These are phyloP conservation scores for Neofelis nebulosa DNA, from an alignment of 2,113 vertebrate genomes.

Conservation along the genomic window DNA sequence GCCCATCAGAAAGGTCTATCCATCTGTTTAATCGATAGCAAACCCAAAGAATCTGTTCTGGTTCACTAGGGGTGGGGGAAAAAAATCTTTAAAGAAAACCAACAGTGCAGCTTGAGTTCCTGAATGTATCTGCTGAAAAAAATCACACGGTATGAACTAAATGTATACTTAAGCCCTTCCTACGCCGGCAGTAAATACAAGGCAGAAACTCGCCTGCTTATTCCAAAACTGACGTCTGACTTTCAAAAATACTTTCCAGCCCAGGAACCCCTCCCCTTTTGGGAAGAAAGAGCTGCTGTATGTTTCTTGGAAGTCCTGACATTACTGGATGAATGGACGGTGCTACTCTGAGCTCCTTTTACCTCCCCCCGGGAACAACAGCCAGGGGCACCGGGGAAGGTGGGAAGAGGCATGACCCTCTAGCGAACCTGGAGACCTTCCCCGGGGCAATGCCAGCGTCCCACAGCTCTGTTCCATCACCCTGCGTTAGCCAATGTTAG, in stretches of 20 bases:
- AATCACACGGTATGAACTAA: not conserved
- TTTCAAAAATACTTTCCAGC: not conserved
- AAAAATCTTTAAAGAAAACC: constrained; percentile 1
- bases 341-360: too few relatives aligned
- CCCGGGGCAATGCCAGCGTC: rapidly evolving
- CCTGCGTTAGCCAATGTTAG: rapidly evolving
- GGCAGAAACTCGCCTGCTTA: not conserved
- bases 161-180: not conserved
- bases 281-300: not conserved
- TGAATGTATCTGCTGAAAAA: not conserved
- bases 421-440: rapidly evolving
- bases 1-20: not conserved
- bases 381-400: rapidly evolving
- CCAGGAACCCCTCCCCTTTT: not conserved
- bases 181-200: not conserved
- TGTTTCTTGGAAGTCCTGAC: not conserved
- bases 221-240: not conserved
- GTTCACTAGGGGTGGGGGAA: not conserved
- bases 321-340: rapidly evolving
- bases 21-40: not conserved
- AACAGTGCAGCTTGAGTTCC: not conserved
- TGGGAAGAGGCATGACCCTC: rapidly evolving
- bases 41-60: not conserved
- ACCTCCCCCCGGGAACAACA: too few relatives aligned
- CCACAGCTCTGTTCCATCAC: rapidly evolving